These are phyloP conservation scores for Dorcus hopei DNA, from an alignment of 2,888 invertebrate genomes.

Conservation along the genomic window DNA sequence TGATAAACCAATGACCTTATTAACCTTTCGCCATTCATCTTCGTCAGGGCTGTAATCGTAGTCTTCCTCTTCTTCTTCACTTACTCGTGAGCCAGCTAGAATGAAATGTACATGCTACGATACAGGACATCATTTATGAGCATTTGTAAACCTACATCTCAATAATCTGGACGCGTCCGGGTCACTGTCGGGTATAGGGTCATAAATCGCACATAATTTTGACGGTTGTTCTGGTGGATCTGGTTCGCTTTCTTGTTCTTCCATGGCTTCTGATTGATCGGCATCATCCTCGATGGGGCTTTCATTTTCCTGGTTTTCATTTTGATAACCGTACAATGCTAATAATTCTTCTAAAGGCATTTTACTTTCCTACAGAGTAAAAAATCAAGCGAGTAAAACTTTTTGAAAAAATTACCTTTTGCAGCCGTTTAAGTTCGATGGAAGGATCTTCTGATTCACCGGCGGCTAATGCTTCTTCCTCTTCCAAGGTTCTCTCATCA, in stretches of 20 bases:
- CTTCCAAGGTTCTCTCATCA: constrained; percentile 93
- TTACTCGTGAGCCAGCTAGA: constrained; percentile 66
- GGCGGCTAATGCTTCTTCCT: constrained; percentile 93
- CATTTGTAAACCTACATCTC: constrained; percentile 45
- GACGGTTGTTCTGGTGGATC: constrained; percentile 49
- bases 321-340: constrained; percentile 76
- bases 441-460: constrained; percentile 80
- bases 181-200: constrained; percentile 48
- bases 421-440: constrained; percentile 84
- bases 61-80: constrained; percentile 79
- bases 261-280: constrained; percentile 51
- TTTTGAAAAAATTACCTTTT: constrained; percentile 55
- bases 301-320: constrained; percentile 46
- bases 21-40: constrained; percentile 80
- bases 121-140: neutral
- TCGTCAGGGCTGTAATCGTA: constrained; percentile 81
- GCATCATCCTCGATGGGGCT: constrained; percentile 46
- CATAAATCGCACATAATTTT: constrained; percentile 57
- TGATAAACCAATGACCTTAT: constrained; percentile 39
- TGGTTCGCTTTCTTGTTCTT: constrained; percentile 45
- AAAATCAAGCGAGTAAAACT: constrained; percentile 1
- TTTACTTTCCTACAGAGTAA: constrained; percentile 71
- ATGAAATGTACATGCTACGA: constrained; percentile 13
- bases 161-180: constrained; percentile 52
- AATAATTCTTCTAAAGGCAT: constrained; percentile 93